phyloP scores from a whole-genome alignment of 2,888 invertebrate genomes.

The Drosophila crucigera region DNA sequence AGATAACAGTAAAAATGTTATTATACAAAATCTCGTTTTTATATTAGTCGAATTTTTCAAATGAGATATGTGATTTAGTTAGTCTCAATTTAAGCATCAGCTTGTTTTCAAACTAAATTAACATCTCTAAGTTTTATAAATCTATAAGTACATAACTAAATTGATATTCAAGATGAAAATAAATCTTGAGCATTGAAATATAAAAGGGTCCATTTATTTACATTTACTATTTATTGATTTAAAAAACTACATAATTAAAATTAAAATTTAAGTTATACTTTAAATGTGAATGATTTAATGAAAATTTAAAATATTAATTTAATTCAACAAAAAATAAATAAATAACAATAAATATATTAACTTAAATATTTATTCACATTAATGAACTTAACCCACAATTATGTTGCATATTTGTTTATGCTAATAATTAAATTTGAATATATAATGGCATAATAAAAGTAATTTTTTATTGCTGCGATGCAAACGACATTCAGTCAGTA shows the following conservation, averaged over 20 bases:
- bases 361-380: background rate
- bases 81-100: background rate
- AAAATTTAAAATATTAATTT: background rate
- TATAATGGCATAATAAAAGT: background rate
- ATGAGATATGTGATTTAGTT: background rate
- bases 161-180: background rate
- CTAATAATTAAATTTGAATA: background rate
- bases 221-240: no score
- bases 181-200: background rate
- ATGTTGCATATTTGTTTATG: background rate
- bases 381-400: background rate
- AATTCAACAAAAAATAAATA: background rate
- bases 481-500: background rate
- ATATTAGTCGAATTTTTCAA: background rate
- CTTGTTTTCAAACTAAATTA: background rate
- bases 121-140: background rate
- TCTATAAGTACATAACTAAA: background rate
- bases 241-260: background rate
- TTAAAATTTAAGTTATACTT: background rate
- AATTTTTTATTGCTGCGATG: background rate
- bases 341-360: background rate
- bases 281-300: background rate
- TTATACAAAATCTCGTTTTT: background rate
- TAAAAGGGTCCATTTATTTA: background rate
- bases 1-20: background rate